Percentiles rank a stretch among this genome's conserved stretches.
Evolutionary conservation across 2,797 vertebrate genomes (phyloP).

Genomic region (Rhynchotus rufescens): DNA sequence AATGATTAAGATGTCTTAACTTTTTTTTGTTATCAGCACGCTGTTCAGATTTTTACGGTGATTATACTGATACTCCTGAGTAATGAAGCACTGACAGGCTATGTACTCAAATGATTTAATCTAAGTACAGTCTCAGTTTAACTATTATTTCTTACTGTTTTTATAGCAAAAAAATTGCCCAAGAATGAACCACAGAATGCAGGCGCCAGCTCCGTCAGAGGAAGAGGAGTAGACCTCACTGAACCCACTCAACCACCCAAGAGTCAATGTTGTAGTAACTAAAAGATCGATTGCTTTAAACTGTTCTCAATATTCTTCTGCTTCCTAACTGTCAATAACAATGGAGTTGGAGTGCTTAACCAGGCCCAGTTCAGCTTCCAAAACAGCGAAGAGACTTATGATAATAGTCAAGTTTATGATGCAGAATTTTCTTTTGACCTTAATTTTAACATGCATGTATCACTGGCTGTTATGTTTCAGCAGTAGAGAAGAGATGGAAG

Average conservation of each 20-base stretch:
- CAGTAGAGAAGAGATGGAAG: constrained; percentile 70
- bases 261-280: constrained; percentile 97
- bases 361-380: constrained; percentile 86
- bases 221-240: constrained; percentile 95
- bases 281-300: constrained; percentile 79
- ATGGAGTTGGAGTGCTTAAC: constrained; percentile 88
- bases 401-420: constrained; percentile 95
- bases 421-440: constrained; percentile 87
- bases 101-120: background rate
- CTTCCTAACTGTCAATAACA: constrained; percentile 87
- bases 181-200: constrained; percentile 94
- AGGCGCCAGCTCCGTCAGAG: constrained; percentile 86
- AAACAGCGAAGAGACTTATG: constrained; percentile 91
- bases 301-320: constrained; percentile 80
- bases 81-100: background rate
- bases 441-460: constrained; percentile 91
- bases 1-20: background rate
- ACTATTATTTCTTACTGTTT: constrained; percentile 17
- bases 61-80: background rate
- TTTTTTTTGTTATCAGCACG: background rate
- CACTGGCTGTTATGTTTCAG: constrained; percentile 85
- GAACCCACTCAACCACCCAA: constrained; percentile 93
- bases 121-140: background rate
- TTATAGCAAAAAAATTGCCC: constrained; percentile 95
- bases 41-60: background rate